Evolutionary conservation across 2,888 invertebrate species (phyloP).

Genomic region (Lathronympha strigana): DNA sequence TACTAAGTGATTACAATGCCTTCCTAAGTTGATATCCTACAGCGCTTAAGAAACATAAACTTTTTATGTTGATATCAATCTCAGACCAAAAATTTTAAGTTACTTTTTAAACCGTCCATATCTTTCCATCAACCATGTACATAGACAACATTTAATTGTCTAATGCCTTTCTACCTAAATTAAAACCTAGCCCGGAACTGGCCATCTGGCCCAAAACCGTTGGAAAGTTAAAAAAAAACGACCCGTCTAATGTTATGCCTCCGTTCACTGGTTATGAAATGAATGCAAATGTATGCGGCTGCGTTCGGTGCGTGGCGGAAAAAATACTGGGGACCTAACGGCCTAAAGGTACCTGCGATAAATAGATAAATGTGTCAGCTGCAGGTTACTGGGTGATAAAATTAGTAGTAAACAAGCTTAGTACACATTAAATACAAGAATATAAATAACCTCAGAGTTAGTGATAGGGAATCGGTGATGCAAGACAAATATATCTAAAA

Average conservation of each 20-base stretch:
- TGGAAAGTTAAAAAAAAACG: conserved; percentile 67
- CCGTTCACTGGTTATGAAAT: conserved; percentile 83
- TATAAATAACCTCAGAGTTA: too few species aligned
- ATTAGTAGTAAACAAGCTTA: neutral
- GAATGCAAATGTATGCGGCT: conserved; percentile 80
- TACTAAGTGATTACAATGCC: too few species aligned
- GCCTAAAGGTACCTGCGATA: conserved; percentile 25
- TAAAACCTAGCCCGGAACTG: conserved; percentile 30
- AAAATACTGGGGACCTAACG: conserved; percentile 36
- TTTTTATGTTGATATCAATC: neutral
- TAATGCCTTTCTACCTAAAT: conserved; percentile 11
- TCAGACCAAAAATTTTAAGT: too few species aligned
- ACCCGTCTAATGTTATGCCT: conserved; percentile 81
- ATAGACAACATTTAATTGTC: neutral
- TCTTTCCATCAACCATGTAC: neutral
- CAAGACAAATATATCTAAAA: too few species aligned
- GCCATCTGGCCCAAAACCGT: conserved; percentile 52
- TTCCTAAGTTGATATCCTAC: too few species aligned
- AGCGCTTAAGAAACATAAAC: too few species aligned
- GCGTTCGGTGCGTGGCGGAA: conserved; percentile 52
- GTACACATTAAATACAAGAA: too few species aligned
- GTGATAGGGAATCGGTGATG: too few species aligned
- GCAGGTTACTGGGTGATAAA: conserved; percentile 4
- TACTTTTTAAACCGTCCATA: neutral
- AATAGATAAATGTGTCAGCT: conserved; percentile 21